Conservation (phyloP, 64 coral and sea anemone species). For the Stichodactyla mertensii region DNA sequence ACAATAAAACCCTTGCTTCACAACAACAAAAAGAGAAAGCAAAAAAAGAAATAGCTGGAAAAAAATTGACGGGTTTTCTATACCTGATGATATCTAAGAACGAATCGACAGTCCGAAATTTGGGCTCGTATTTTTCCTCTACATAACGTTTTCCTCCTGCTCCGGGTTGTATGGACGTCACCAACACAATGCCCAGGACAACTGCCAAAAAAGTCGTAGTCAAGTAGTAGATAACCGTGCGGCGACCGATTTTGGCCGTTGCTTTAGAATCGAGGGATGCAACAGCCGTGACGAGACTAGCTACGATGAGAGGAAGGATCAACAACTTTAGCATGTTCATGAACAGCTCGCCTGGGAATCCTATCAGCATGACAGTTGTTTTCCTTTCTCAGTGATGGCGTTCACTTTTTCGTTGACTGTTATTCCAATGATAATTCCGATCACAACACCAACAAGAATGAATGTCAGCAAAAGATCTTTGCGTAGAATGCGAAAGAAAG, state of each 20-base stretch:
- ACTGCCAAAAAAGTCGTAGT: slow-evolving; percentile 65
- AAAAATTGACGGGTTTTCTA: too few relatives aligned
- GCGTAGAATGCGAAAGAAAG: slow-evolving; percentile 8
- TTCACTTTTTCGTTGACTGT: slow-evolving; percentile 42
- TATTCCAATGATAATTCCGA: slow-evolving; percentile 60
- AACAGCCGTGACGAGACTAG: slow-evolving; percentile 58
- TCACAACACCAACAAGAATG: slow-evolving; percentile 48
- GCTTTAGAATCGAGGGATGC: slow-evolving; percentile 62
- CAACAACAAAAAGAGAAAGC: too few relatives aligned
- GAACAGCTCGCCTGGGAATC: slow-evolving; percentile 79
- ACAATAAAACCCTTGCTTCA: too few relatives aligned
- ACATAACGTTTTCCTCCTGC: slow-evolving; percentile 24
- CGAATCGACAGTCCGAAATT: slow-evolving; percentile 47
- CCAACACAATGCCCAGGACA: slow-evolving; percentile 61
- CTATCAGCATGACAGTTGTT: slow-evolving; percentile 60
- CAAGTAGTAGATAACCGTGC: slow-evolving; percentile 65
- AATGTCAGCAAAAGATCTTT: slow-evolving; percentile 57
- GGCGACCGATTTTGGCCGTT: slow-evolving; percentile 63
- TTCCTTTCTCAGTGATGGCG: slow-evolving; percentile 45
- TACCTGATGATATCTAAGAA: slow-evolving; percentile 53
- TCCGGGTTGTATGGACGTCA: slow-evolving; percentile 51
- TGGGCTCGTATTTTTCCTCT: background rate
- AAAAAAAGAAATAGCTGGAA: too few relatives aligned
- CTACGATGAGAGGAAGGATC: slow-evolving; percentile 68
- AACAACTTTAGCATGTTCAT: slow-evolving; percentile 85